Conservation (phyloP, 2,888 invertebrate species). For the Athetis lepigone region DNA sequence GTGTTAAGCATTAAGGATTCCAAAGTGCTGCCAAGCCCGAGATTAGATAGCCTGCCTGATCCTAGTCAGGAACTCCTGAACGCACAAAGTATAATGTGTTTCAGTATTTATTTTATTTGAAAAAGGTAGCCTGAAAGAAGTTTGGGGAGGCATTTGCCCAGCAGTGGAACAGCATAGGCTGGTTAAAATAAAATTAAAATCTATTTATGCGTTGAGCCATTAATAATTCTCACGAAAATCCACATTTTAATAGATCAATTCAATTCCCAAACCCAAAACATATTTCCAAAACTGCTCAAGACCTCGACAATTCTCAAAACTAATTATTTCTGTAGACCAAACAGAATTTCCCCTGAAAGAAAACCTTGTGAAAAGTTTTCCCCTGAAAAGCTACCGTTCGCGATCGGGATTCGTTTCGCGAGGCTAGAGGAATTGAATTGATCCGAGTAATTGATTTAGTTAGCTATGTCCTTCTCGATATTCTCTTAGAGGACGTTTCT, state of each 20-base stretch:
- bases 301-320: constrained; percentile 12
- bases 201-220: too few relatives aligned
- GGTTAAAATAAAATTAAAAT: too few relatives aligned
- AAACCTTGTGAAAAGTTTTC: constrained; percentile 43
- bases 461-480: constrained; percentile 56
- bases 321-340: constrained; percentile 28
- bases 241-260: neutral
- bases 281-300: neutral
- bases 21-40: too few relatives aligned
- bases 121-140: too few relatives aligned
- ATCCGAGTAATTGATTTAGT: constrained; percentile 63
- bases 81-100: too few relatives aligned
- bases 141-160: too few relatives aligned
- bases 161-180: too few relatives aligned
- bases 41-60: too few relatives aligned
- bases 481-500: constrained; percentile 29
- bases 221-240: too few relatives aligned
- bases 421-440: constrained; percentile 62
- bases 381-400: constrained; percentile 50
- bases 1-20: too few relatives aligned
- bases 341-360: constrained; percentile 31
- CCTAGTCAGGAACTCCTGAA: too few relatives aligned
- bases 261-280: neutral
- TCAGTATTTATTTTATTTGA: too few relatives aligned
- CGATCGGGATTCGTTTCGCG: constrained; percentile 39